Base-by-base conservation (phyloP, 2,113 vertebrate species). In the Ploceus nigricollis region DNA sequence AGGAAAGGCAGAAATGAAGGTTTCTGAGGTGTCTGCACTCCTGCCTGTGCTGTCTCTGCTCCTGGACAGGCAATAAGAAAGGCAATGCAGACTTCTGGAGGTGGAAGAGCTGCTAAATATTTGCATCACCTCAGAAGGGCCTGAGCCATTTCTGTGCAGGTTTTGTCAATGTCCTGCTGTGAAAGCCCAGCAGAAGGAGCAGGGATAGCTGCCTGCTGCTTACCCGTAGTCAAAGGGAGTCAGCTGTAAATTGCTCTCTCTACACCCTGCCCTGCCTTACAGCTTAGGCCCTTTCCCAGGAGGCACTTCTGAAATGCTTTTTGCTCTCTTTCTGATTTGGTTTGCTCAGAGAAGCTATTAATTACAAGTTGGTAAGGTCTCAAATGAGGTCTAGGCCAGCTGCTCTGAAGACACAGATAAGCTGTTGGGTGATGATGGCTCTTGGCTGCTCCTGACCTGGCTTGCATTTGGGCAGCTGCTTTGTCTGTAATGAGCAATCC, bases 401-500 rank as follows among this genome's bases (percentile, higher is more conserved):
- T 90, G 70, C 66, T 91, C 47, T 1, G 1, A 80, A 72, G 87
- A 70, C 47, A 75, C 25, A 78, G 90, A 88, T 77, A 70, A 94
- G 60, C 69, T 93, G 48, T n/a, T 0, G 19, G 58, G 56, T 68
- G 73, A 40, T 69, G 79, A 75, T 82, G 89, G 77, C 86, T 92
- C 83, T 89, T 75, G 86, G 82, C 82, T 87, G 25, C 53, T 86
- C 61, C 73, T 89, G 88, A 89, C 80, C 79, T 54, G 81, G 79
- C 48, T n/a, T 82, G 82, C 33, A 75, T 84, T 64, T 85, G 37
- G 65, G 66, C 70, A 44, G 40, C 79, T 65, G 37, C 68, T 96
- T 94, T 92, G 78, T 48, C 57, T 86, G 58, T 88, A 94, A 92
- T 76, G 54, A 90, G 75, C 71, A 77, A 89, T 80, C 69, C 68